Conservation (phyloP, 1,140 invertebrate genomes). For the Chymomyza costata region DNA sequence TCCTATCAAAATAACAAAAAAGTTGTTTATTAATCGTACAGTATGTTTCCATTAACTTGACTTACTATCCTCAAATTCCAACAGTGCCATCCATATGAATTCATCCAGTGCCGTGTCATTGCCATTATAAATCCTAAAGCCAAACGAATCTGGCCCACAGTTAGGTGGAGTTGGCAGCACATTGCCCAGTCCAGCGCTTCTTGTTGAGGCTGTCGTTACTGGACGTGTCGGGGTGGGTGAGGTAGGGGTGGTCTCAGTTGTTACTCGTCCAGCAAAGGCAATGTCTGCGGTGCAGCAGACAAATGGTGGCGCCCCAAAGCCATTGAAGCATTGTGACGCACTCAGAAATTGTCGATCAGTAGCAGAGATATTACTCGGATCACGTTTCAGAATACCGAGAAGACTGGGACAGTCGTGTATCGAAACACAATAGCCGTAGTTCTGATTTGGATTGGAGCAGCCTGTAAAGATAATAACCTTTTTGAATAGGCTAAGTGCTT, state of each 20-base stretch:
- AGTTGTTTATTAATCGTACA: background rate
- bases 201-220: background rate
- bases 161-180: slow-evolving; percentile 46
- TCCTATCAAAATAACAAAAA: slow-evolving; percentile 18
- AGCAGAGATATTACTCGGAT: background rate
- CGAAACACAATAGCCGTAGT: slow-evolving; percentile 49
- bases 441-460: slow-evolving; percentile 56
- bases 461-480: slow-evolving; percentile 6
- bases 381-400: slow-evolving; percentile 30
- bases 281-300: slow-evolving; percentile 60
- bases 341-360: slow-evolving; percentile 42
- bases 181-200: slow-evolving; percentile 16
- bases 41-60: background rate
- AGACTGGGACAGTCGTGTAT: slow-evolving; percentile 60
- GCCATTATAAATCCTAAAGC: slow-evolving; percentile 62
- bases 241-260: slow-evolving; percentile 10
- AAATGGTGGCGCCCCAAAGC: slow-evolving; percentile 40
- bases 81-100: slow-evolving; percentile 80
- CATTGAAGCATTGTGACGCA: slow-evolving; percentile 49
- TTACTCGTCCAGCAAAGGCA: slow-evolving; percentile 8
- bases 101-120: slow-evolving; percentile 76
- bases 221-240: slow-evolving; percentile 1
- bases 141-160: slow-evolving; percentile 50
- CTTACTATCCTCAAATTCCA: slow-evolving; percentile 77
- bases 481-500: no score